Evolutionary conservation across 2,888 invertebrate species (phyloP), one percentile per base, ranked within the genome.

Genomic region (Trichopria drosophilae): DNA sequence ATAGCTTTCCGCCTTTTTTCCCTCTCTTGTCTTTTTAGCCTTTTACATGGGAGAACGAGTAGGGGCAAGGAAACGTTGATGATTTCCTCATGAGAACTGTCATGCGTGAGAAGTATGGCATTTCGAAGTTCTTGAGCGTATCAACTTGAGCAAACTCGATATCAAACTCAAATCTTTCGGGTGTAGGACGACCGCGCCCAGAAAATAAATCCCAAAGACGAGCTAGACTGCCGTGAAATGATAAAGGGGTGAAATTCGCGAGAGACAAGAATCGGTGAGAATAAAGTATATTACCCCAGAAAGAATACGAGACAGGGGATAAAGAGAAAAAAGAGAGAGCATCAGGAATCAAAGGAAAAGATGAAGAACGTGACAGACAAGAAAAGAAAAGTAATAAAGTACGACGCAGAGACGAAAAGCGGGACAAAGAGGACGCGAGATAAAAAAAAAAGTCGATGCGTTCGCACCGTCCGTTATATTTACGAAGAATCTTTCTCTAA

Each of bases 401-500:
- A 18, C 15, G 43, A 42, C 13, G 51, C 43, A 55, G 31, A 46
- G 35, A 54, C 24, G 57, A 49, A 55, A 31, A 57, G 36, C 31
- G 51, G 56, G 54, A 56, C 57, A 54, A 48, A 32, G 42, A 48
- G 53, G 34, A 43, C 58, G 57, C 56, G 55, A 55, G 34, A 26
- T 32, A 29, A 29, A 40, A 52, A 48, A 48, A 53, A 32, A 22
- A 41, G 41, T 37, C 45, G 19, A 40, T 51, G 26, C 36, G 39
- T 34, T 34, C 20, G 54, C 52, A 39, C 55, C 59, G 59, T 64
- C 64, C 61, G 65, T 66, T 66, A 66, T 71, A 71, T 68, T 66
- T 66, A 63, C 67, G 65, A 66, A 68, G 65, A 66, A 55, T 58
- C 63, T 58, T 54, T 55, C 65, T 68, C 68, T 66, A 69, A 69